phyloP scores from a whole-genome alignment of 1,140 invertebrate species.

The Calosoma granatense region DNA sequence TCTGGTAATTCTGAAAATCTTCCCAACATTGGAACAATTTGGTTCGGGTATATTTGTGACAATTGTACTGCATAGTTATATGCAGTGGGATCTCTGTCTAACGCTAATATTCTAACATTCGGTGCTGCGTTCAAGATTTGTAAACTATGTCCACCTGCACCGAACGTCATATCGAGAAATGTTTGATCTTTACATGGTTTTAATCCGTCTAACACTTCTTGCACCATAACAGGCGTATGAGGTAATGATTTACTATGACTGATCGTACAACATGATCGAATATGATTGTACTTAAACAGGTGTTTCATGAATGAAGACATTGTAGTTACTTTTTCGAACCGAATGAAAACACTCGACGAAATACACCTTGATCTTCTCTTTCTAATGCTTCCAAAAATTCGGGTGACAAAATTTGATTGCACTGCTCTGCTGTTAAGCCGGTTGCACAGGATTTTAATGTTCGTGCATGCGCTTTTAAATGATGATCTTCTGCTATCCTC shows the following conservation, averaged over 20 bases:
- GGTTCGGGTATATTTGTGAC: constrained; percentile 51
- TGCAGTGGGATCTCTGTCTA: constrained; percentile 81
- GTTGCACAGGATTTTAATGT: constrained; percentile 48
- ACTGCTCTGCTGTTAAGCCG: constrained; percentile 58
- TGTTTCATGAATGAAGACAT: constrained; percentile 11
- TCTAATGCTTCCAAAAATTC: constrained; percentile 55
- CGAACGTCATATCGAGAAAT: constrained; percentile 85
- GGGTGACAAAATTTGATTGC: constrained; percentile 55
- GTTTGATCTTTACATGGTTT: constrained; percentile 47
- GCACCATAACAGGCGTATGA: constrained; percentile 61
- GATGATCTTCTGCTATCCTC: constrained; percentile 55
- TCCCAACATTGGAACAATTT: constrained; percentile 68
- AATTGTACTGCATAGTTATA: constrained; percentile 54
- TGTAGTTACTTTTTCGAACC: constrained; percentile 23
- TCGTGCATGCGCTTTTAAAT: constrained; percentile 53
- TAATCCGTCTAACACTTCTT: constrained; percentile 58
- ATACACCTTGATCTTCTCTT: constrained; percentile 44
- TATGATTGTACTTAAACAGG: constrained; percentile 1
- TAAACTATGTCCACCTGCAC: constrained; percentile 78
- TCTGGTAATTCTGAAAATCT: constrained; percentile 77
- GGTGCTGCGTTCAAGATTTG: constrained; percentile 45
- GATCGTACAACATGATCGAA: constrained; percentile 17
- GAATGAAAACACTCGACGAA: constrained; percentile 38
- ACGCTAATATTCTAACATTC: constrained; percentile 55
- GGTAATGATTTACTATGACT: constrained; percentile 21